Conservation (phyloP, 2,113 vertebrate species). For the Otus sunia region DNA sequence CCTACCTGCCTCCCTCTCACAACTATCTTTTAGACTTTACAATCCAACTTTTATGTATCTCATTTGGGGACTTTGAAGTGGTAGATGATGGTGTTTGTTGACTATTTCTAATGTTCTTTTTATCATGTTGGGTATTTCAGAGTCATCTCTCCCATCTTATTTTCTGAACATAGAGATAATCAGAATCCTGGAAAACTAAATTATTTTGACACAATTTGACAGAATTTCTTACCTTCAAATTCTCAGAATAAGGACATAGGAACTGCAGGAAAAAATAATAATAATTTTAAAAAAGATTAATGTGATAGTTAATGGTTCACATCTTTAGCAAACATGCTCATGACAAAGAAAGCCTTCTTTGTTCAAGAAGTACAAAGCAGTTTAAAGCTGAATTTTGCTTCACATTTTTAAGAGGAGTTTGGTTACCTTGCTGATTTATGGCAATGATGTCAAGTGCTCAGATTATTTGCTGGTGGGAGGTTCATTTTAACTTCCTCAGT, state of each 20-base stretch:
- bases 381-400: constrained; percentile 42
- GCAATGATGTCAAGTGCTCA: neutral
- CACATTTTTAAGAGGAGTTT: constrained; percentile 29
- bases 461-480: neutral
- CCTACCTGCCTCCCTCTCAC: neutral
- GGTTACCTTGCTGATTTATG: neutral
- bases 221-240: neutral
- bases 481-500: constrained; percentile 12
- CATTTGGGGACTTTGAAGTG: neutral
- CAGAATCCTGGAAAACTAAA: neutral
- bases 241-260: neutral
- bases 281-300: neutral
- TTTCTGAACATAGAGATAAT: neutral
- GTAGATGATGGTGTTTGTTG: neutral
- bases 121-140: neutral
- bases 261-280: neutral
- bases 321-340: constrained; percentile 11
- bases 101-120: neutral
- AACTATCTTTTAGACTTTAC: neutral
- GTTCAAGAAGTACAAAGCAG: neutral
- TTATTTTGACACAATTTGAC: neutral
- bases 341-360: constrained; percentile 32
- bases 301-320: neutral
- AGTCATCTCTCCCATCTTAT: neutral
- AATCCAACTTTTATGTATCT: neutral